Evolutionary conservation across 2,797 vertebrate genomes (phyloP), one percentile per base, ranked within the genome.

Genomic region (Hydrolagus colliei): DNA sequence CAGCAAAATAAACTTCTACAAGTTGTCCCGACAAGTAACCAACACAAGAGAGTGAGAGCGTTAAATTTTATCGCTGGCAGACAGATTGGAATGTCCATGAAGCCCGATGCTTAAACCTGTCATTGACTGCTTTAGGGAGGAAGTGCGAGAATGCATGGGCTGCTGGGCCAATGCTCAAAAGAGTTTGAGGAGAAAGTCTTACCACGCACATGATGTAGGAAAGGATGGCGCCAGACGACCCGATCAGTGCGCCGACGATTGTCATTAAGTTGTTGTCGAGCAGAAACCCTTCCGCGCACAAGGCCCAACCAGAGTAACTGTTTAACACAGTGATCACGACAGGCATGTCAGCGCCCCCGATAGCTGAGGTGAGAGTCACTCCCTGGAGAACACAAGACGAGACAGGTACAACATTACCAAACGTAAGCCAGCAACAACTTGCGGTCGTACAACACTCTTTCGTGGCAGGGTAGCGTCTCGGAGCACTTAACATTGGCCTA

Each of bases 191-290:
- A 62, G 8, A 62, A 71, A n/a, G 8, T 91, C 94, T 92, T 89
- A 95, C 93, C 91, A 93, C 92, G 92, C 92, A 95, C 92, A 96
- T 96, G 89, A 90, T 91, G 89, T 93, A 94, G 2, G 91, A 96
- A 5, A 96, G 92, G 86, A 94, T 93, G 87, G 93, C 94, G 82
- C 94, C 95, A 11, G 95, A 95, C 12, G 93, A 96, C 86, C 92
- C 92, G 78, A 92, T 94, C 86, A 95, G 93, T 61, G 94, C 92
- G 5, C 93, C 92, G 0, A 95, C 92, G 63, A 92, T 90, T 1
- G 94, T 96, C 93, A 96, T 93, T 52, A 95, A 93, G 73, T 94
- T 93, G 89, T 93, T 96, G 76, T 95, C 90, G 4, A 94, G 88
- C n/a, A 95, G 86, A 89, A 96, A 96, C 63, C 93, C 93, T 88